A percentile compares a stretch with the other conserved stretches of the same genome.
phyloP scores from a whole-genome alignment of 1,140 invertebrate species.

The Bombus soroeensis region DNA sequence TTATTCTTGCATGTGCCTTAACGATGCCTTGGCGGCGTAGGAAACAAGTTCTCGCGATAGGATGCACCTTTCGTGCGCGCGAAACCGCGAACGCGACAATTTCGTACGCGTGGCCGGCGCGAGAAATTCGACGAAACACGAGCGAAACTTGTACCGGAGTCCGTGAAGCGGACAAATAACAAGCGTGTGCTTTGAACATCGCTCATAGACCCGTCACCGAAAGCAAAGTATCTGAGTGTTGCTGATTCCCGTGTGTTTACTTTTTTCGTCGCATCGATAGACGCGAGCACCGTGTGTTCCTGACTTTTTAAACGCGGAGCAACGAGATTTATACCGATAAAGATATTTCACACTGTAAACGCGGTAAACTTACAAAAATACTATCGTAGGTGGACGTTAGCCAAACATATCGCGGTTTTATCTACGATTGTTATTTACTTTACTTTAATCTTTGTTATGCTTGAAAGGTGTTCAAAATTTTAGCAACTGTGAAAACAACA shows the following conservation, averaged over 20 bases:
- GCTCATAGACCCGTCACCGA: background rate
- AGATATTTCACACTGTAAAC: background rate
- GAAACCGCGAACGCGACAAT: background rate
- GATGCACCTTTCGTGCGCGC: background rate
- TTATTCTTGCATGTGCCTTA: background rate
- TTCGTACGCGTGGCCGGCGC: background rate
- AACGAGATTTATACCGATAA: background rate
- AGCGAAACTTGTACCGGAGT: background rate
- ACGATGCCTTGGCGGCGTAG: background rate
- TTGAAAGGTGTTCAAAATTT: background rate
- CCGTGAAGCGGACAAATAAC: slow-evolving; percentile 2
- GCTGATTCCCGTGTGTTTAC: background rate
- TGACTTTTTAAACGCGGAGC: background rate
- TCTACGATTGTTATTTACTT: background rate
- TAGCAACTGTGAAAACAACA: too few species aligned
- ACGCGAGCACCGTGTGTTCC: too few species aligned
- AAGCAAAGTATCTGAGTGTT: background rate
- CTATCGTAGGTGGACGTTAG: too few species aligned
- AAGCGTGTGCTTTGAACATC: background rate
- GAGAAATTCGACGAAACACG: background rate
- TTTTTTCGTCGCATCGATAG: background rate
- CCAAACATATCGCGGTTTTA: background rate
- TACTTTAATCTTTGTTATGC: background rate
- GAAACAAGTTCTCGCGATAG: background rate
- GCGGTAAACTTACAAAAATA: too few species aligned